Conservation (phyloP, 53 echinoderm and acorn worm genomes). For the Holothuria scabra region DNA sequence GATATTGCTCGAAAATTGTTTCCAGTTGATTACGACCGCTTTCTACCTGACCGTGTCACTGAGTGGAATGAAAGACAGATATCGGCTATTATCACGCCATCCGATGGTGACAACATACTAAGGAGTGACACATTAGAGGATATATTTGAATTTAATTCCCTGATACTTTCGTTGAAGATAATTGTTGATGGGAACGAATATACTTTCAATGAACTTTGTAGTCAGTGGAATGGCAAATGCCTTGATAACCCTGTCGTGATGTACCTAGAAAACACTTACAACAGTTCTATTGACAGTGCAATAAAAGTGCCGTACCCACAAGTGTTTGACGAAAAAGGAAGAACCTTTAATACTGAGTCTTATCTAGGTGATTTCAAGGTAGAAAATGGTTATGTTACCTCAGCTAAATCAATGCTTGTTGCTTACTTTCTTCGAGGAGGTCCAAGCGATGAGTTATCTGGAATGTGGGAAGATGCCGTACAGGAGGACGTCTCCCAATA, state of each 20-base stretch:
- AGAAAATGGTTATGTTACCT: background rate
- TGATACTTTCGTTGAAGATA: background rate
- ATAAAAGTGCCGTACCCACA: conserved; percentile 8
- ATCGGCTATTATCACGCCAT: background rate
- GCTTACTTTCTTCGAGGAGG: background rate
- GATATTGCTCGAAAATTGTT: background rate
- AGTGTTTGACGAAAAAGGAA: background rate
- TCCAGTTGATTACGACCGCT: background rate
- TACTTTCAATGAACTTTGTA: background rate
- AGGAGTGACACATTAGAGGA: background rate
- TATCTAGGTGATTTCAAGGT: background rate
- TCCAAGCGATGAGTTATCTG: background rate
- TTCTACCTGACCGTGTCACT: background rate
- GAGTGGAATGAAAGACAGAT: conserved; percentile 14
- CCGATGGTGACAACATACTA: conserved; percentile 1
- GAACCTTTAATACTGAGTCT: background rate
- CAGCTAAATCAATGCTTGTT: conserved; percentile 5
- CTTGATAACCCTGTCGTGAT: background rate
- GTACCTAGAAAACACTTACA: background rate
- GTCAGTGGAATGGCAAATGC: conserved; percentile 11
- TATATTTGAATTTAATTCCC: background rate
- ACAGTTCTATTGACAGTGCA: no score
- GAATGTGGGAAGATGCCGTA: conserved; percentile 1
- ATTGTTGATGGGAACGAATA: background rate
- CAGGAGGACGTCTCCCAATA: background rate